Evolutionary conservation across 2,888 invertebrate genomes (phyloP).

Genomic region (Thecocarcelia acutangulata): DNA sequence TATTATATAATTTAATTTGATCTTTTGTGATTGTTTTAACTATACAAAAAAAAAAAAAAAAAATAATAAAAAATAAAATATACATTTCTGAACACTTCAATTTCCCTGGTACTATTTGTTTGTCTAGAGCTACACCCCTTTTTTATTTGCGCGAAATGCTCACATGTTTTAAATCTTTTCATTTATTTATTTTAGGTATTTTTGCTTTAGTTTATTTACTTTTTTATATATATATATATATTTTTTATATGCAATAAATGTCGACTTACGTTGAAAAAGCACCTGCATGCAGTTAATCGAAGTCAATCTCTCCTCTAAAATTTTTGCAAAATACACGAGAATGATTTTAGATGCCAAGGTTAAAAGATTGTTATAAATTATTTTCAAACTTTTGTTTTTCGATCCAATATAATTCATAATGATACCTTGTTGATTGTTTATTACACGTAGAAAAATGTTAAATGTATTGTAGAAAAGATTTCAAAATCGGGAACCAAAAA

Average conservation of each 20-base stretch:
- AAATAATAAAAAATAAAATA: no score
- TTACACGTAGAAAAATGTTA: slow-evolving; percentile 15
- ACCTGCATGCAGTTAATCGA: slow-evolving; percentile 53
- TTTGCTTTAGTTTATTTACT: slow-evolving; percentile 13
- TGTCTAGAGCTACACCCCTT: slow-evolving; percentile 2
- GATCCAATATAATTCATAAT: slow-evolving; percentile 28
- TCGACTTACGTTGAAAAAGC: slow-evolving; percentile 16
- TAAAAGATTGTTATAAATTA: slow-evolving; percentile 44
- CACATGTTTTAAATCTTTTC: slow-evolving; percentile 32
- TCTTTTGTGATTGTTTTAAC: no score
- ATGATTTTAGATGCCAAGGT: slow-evolving; percentile 66
- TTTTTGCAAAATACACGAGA: slow-evolving; percentile 19
- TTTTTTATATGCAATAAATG: slow-evolving; percentile 38
- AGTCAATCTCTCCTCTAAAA: slow-evolving; percentile 28
- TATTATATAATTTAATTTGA: no score
- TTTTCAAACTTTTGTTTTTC: slow-evolving; percentile 39
- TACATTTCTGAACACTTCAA: neutral
- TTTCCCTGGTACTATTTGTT: slow-evolving; percentile 3
- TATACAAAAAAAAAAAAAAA: no score
- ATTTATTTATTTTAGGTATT: slow-evolving; percentile 7
- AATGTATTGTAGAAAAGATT: no score
- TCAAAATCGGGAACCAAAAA: neutral
- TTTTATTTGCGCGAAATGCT: slow-evolving; percentile 9
- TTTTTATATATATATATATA: neutral
- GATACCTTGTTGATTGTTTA: slow-evolving; percentile 11